phyloP scores from a whole-genome alignment of 2,888 invertebrate genomes.

The Argynnis bischoffii region DNA sequence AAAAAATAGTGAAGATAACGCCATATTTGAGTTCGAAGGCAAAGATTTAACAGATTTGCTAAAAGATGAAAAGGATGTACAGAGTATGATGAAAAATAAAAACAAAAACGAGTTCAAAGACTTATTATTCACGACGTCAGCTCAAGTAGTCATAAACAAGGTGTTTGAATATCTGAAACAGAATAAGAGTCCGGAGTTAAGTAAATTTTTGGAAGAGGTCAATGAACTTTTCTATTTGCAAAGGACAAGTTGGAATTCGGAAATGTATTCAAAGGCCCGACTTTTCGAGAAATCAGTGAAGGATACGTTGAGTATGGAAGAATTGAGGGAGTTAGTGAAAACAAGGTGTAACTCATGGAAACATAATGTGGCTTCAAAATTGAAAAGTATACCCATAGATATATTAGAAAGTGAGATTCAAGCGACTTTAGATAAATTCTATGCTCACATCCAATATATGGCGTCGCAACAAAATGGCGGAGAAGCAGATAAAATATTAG shows the following conservation, averaged over 20 bases:
- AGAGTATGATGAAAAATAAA: constrained; percentile 59
- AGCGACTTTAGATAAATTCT: constrained; percentile 67
- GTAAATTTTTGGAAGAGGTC: constrained; percentile 62
- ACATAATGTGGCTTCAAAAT: constrained; percentile 61
- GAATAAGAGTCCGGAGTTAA: constrained; percentile 62
- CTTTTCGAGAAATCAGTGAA: constrained; percentile 70
- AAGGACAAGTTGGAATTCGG: constrained; percentile 56
- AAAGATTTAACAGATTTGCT: constrained; percentile 62
- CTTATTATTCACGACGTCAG: constrained; percentile 64
- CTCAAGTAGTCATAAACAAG: constrained; percentile 71
- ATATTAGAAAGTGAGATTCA: constrained; percentile 67
- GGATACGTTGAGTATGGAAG: constrained; percentile 67
- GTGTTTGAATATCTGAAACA: constrained; percentile 70
- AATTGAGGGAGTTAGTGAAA: constrained; percentile 60
- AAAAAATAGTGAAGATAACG: constrained; percentile 60
- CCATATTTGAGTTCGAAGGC: constrained; percentile 66
- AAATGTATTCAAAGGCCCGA: constrained; percentile 63
- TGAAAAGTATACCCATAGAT: constrained; percentile 65
- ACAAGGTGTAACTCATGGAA: constrained; percentile 69
- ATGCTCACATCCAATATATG: constrained; percentile 65
- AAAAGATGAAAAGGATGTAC: constrained; percentile 65
- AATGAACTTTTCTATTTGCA: constrained; percentile 57
- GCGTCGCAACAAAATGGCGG: constrained; percentile 55
- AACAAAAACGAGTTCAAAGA: constrained; percentile 65
- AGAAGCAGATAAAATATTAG: constrained; percentile 60